Evolutionary conservation across 2,113 vertebrate genomes (phyloP).

Genomic region (Marmota monax): DNA sequence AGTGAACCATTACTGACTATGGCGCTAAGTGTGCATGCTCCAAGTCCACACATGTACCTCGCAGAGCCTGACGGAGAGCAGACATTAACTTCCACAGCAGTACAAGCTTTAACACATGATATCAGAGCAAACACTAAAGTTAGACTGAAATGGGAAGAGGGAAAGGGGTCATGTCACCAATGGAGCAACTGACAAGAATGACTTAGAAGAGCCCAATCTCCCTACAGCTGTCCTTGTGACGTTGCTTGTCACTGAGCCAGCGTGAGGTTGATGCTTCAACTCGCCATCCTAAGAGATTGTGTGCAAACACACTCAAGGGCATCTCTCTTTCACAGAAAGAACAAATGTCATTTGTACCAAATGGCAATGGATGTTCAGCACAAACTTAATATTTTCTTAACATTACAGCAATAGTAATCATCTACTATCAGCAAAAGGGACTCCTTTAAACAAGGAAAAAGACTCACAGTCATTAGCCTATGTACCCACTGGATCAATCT

Average conservation of each 20-base stretch:
- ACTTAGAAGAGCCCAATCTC: slow-evolving; percentile 52
- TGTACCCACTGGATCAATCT: slow-evolving; percentile 46
- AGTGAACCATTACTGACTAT: slow-evolving; percentile 18
- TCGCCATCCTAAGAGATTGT: slow-evolving; percentile 81
- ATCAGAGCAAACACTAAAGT: slow-evolving; percentile 13
- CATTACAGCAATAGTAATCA: slow-evolving; percentile 73
- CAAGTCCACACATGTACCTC: neutral
- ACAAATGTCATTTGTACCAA: slow-evolving; percentile 89
- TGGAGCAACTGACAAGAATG: neutral
- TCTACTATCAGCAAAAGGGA: slow-evolving; percentile 69
- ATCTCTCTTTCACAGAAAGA: slow-evolving; percentile 99
- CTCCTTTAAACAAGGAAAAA: slow-evolving; percentile 78
- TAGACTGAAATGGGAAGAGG: neutral
- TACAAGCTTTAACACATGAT: slow-evolving; percentile 53
- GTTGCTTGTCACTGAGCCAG: slow-evolving; percentile 19
- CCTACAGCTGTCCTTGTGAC: slow-evolving; percentile 34
- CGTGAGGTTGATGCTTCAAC: slow-evolving; percentile 65
- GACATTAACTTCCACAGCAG: neutral
- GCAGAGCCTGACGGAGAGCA: neutral
- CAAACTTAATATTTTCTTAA: slow-evolving; percentile 83
- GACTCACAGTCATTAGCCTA: slow-evolving; percentile 60
- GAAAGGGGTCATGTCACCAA: slow-evolving; percentile 24
- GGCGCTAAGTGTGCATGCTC: slow-evolving; percentile 27
- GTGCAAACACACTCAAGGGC: slow-evolving; percentile 83
- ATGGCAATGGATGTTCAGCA: slow-evolving; percentile 81